Base-by-base conservation (phyloP, 2,888 invertebrate species). In the Leucania comma region DNA sequence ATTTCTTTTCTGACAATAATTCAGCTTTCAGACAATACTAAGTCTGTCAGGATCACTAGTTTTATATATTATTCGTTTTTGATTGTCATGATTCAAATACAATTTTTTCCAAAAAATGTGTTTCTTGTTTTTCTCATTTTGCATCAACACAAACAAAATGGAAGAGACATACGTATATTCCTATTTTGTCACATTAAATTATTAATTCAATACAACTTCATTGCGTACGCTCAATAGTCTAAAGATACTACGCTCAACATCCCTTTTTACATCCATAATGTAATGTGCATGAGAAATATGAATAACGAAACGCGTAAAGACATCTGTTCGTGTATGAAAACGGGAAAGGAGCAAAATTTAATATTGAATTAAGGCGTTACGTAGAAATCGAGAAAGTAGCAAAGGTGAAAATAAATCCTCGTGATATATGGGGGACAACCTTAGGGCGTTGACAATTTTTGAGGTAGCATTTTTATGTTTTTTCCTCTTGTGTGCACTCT, bases 321-420 rank as follows among this genome's bases (percentile, higher is more conserved):
- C 94, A 93, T 94, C 91, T 94, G 92, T 90, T 91, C 90, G 88
- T 88, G 87, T 87, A 90, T 88, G 89, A 88, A 90, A 89, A 89
- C 87, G 87, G 83, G 89, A 88, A 92, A 91, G 91, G 91, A 92
- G 92, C 93, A 93, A 91, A 93, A 95, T 95, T 95, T 95, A 94
- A 95, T 95, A 95, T 95, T 95, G 95, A 95, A 95, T 95, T 95
- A 95, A 95, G 94, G 94, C 92, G 93, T 95, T 94, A 92, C 91
- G 92, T 91, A 90, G 89, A 93, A 94, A 95, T 95, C 94, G 95
- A 94, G 95, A 92, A 92, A 90, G 91, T 91, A 88, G 91, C 92
- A 89, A 90, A 94, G 94, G 93, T 93, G 92, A 90, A 88, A 92
- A 95, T 95, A 95, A 95, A 95, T 95, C 95, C 93, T 90, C 81